Evolutionary conservation across 1,140 invertebrate species (phyloP).

Genomic region (Nixonia krombeini): DNA sequence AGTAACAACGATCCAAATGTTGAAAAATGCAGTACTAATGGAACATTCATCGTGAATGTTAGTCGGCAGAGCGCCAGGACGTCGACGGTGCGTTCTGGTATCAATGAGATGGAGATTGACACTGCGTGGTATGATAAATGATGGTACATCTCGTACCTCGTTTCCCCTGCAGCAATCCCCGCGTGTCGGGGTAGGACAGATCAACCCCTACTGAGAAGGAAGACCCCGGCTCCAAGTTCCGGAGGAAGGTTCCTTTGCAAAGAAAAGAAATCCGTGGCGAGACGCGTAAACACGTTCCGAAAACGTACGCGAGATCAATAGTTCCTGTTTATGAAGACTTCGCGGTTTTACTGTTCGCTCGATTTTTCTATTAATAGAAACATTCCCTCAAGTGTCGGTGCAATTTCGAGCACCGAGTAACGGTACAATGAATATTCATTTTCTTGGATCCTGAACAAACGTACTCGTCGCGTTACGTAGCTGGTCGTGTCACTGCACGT

Average conservation of each 20-base stretch:
- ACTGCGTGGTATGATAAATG: slow-evolving; percentile 67
- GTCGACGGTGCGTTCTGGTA: slow-evolving; percentile 62
- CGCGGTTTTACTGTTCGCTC: background rate
- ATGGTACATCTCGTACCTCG: slow-evolving; percentile 45
- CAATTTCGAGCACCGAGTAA: too few species aligned
- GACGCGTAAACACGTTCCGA: slow-evolving; percentile 59
- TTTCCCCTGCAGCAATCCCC: slow-evolving; percentile 31
- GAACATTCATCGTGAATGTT: slow-evolving; percentile 43
- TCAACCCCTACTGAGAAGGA: slow-evolving; percentile 51
- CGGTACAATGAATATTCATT: too few species aligned
- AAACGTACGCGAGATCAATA: slow-evolving; percentile 57
- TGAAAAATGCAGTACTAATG: slow-evolving; percentile 24
- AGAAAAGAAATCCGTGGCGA: slow-evolving; percentile 53
- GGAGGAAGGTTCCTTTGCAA: slow-evolving; percentile 20
- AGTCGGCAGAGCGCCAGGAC: slow-evolving; percentile 49
- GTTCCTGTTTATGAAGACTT: background rate
- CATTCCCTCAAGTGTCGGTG: too few species aligned
- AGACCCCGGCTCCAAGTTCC: slow-evolving; percentile 9
- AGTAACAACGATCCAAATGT: too few species aligned
- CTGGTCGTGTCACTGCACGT: background rate
- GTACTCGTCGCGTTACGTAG: too few species aligned
- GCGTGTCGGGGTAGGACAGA: slow-evolving; percentile 38
- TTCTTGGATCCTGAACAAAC: too few species aligned
- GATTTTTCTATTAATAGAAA: too few species aligned
- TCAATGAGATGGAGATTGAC: slow-evolving; percentile 68